Percentiles rank a stretch among this genome's conserved stretches.
phyloP scores from a whole-genome alignment of 2,888 invertebrate genomes.

The Zhengitettix transpicula region DNA sequence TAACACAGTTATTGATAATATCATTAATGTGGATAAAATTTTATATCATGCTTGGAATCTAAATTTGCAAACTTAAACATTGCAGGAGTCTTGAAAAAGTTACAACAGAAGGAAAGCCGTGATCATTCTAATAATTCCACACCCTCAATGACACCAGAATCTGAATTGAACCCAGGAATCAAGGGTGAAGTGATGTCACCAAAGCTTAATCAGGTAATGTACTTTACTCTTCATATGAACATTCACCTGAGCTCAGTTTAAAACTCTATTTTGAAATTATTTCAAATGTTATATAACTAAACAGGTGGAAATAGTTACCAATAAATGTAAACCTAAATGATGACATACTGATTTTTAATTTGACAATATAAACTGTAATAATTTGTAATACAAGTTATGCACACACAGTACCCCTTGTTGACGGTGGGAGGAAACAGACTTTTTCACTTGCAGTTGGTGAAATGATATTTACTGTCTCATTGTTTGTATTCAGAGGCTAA shows the following conservation, averaged over 20 bases:
- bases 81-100: constrained; percentile 5
- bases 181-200: neutral
- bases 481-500: too few relatives aligned
- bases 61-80: neutral
- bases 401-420: too few relatives aligned
- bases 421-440: too few relatives aligned
- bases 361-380: neutral
- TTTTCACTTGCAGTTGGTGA: too few relatives aligned
- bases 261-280: too few relatives aligned
- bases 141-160: constrained; percentile 24
- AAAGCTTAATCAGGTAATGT: neutral
- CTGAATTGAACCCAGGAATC: constrained; percentile 16
- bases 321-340: neutral
- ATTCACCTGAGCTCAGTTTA: too few relatives aligned
- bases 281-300: too few relatives aligned
- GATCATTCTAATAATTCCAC: constrained; percentile 19
- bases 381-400: neutral
- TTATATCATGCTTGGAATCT: neutral
- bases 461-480: too few relatives aligned
- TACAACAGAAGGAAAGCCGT: constrained; percentile 1
- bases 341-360: neutral
- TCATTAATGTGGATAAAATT: too few relatives aligned
- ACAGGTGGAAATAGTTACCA: neutral
- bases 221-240: too few relatives aligned
- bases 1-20: too few relatives aligned